Evolutionary conservation across 2,113 vertebrate species (phyloP).

Genomic region (Lethenteron reissneri): DNA sequence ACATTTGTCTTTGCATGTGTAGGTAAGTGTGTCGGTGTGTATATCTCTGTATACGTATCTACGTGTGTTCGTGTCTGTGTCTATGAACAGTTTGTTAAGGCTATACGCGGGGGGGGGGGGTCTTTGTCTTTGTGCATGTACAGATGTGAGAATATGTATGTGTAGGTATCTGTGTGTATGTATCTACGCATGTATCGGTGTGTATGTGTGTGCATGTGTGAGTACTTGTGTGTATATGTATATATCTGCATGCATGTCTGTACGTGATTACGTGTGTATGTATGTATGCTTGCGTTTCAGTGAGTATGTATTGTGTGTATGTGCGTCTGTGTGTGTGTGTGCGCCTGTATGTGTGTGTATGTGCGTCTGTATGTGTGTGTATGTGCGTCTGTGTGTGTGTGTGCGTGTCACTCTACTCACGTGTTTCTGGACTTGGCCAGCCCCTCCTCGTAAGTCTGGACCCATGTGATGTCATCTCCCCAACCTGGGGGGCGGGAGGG

Average conservation of each 20-base stretch:
- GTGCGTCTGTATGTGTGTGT: not conserved
- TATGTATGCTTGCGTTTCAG: not conserved
- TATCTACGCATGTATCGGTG: not conserved
- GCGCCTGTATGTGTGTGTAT: not conserved
- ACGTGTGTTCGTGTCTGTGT: not conserved
- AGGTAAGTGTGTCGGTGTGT: not conserved
- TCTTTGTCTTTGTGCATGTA: not conserved
- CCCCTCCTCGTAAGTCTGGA: slow-evolving; percentile 43
- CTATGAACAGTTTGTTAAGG: not conserved
- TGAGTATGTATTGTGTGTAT: not conserved
- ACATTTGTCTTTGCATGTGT: slow-evolving; percentile 1
- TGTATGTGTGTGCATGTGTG: not conserved
- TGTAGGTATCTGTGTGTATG: not conserved
- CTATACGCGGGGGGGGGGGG: not conserved
- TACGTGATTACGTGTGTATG: not conserved
- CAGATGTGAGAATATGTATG: not conserved
- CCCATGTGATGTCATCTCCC: slow-evolving; percentile 43
- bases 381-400: not conserved
- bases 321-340: not conserved
- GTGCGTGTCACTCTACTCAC: slow-evolving; percentile 18
- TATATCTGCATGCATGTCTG: not conserved
- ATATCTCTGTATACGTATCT: not conserved
- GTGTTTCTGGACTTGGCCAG: slow-evolving; percentile 30
- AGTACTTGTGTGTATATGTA: not conserved
- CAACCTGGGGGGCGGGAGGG: slow-evolving; percentile 26